Percentiles rank a stretch among this genome's conserved stretches.
phyloP scores from a whole-genome alignment of 2,113 vertebrate species.

The Mustelus asterias region DNA sequence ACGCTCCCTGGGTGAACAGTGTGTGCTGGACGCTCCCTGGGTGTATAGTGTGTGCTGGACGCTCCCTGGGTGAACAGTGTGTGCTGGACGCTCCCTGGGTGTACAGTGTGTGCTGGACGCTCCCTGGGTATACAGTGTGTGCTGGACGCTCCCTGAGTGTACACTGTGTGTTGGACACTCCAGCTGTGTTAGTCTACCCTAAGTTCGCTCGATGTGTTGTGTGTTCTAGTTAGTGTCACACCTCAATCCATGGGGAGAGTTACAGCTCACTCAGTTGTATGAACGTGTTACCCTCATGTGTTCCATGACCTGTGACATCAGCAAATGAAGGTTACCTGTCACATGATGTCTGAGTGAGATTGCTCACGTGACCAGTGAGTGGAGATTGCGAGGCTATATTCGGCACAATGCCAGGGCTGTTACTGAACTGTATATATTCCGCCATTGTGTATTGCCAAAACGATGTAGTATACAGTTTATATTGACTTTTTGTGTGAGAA shows the following conservation, averaged over 20 bases:
- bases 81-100: no score
- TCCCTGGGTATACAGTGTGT: no score
- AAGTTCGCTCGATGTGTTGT: background rate
- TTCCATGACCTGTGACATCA: background rate
- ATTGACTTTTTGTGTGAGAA: constrained; percentile 5
- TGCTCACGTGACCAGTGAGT: background rate
- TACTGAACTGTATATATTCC: constrained; percentile 26
- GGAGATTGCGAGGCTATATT: background rate
- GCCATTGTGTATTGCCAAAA: constrained; percentile 22
- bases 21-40: no score
- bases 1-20: no score
- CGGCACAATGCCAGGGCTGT: background rate
- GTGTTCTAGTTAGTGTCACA: background rate
- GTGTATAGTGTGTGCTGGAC: no score
- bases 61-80: no score
- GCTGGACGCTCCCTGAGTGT: no score
- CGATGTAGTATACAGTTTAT: constrained; percentile 22
- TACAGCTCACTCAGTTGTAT: background rate
- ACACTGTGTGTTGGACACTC: background rate
- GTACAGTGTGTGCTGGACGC: no score
- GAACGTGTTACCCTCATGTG: background rate
- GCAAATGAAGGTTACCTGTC: background rate
- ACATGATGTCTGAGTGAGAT: background rate
- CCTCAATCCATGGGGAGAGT: background rate
- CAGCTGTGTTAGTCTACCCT: background rate